These are phyloP conservation scores for Drosophila bocki DNA, from an alignment of 1,140 invertebrate species.

Conservation along the genomic window DNA sequence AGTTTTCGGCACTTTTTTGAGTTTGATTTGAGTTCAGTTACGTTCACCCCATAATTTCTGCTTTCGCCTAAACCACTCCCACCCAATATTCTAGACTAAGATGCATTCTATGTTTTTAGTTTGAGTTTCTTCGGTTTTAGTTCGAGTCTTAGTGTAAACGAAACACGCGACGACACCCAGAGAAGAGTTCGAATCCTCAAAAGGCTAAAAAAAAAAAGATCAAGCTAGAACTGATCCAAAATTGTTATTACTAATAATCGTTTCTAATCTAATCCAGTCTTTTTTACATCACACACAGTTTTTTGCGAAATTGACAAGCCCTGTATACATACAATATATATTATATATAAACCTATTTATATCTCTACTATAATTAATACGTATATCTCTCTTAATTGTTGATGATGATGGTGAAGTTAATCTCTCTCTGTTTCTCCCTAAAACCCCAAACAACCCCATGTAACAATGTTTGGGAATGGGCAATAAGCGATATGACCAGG, in stretches of 20 bases:
- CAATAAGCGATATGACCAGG: conserved; percentile 89
- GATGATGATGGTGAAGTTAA: conserved; percentile 85
- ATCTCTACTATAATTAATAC: conserved; percentile 57
- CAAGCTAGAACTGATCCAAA: conserved; percentile 51
- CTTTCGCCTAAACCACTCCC: conserved; percentile 26
- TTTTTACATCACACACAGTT: conserved; percentile 82
- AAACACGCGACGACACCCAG: conserved; percentile 44
- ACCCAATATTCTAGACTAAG: conserved; percentile 21
- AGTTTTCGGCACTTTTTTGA: conserved; percentile 28
- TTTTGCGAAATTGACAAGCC: conserved; percentile 50
- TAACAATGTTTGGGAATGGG: conserved; percentile 87
- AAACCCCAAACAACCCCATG: conserved; percentile 48
- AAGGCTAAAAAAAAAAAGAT: conserved; percentile 40
- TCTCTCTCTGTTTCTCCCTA: conserved; percentile 85
- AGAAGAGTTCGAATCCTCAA: conserved; percentile 47
- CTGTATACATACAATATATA: conserved; percentile 53
- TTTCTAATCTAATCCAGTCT: conserved; percentile 77
- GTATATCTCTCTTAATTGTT: conserved; percentile 81
- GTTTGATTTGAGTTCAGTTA: conserved; percentile 32
- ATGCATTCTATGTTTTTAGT: conserved; percentile 44
- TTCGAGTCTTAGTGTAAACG: conserved; percentile 28
- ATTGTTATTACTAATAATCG: conserved; percentile 74
- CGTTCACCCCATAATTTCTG: conserved; percentile 25
- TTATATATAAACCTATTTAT: conserved; percentile 53
- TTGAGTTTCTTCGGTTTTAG: conserved; percentile 25